These are phyloP conservation scores for Bombus terrestris DNA, from an alignment of 1,140 invertebrate species.

Conservation along the genomic window DNA sequence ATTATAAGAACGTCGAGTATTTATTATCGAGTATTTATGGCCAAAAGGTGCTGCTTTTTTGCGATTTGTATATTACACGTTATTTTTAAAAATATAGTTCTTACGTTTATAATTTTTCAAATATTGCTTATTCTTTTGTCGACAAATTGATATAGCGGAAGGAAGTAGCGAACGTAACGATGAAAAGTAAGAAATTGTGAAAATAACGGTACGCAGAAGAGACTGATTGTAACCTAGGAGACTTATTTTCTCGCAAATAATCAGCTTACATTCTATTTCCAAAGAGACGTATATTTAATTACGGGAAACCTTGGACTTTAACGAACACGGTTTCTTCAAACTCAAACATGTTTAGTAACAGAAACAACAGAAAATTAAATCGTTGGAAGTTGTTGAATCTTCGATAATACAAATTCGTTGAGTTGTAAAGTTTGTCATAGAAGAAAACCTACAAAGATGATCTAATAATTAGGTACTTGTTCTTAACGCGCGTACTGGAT, in stretches of 20 bases:
- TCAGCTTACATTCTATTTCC: not conserved
- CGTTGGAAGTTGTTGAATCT: not conserved
- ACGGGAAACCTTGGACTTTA: not conserved
- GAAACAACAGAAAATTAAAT: not conserved
- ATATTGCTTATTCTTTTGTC: too few species aligned
- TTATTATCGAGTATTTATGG: too few species aligned
- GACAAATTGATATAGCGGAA: not conserved
- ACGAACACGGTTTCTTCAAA: not conserved
- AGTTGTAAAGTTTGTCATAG: not conserved
- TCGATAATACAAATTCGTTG: not conserved
- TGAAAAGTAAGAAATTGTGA: too few species aligned
- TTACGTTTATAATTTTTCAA: too few species aligned
- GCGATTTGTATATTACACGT: too few species aligned
- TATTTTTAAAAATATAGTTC: too few species aligned
- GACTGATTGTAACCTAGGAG: not conserved
- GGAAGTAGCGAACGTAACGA: not conserved
- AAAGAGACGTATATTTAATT: not conserved
- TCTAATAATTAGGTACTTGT: too few species aligned
- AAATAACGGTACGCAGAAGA: too few species aligned
- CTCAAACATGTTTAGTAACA: not conserved
- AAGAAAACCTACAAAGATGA: not conserved
- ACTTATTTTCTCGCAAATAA: not conserved
- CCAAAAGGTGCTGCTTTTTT: too few species aligned
- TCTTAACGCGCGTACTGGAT: too few species aligned
- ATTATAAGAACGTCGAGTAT: not conserved